phyloP scores from a whole-genome alignment of 2,888 invertebrate species.

The Leptopilina myrica region DNA sequence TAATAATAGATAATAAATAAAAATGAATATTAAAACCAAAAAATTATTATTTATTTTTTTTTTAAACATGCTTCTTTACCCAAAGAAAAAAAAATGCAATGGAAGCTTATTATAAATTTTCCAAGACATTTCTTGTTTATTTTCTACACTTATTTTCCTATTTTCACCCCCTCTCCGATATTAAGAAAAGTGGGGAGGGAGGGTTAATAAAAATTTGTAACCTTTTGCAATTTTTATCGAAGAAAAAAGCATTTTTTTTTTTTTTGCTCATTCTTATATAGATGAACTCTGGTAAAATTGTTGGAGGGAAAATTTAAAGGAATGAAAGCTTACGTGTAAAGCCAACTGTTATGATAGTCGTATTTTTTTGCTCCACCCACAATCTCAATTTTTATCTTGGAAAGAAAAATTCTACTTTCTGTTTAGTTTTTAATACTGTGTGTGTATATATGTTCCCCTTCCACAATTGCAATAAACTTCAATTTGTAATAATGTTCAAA shows the following conservation, averaged over 20 bases:
- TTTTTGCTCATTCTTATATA: not conserved
- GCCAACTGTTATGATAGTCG: not conserved
- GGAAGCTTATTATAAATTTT: too few species aligned
- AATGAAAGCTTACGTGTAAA: constrained; percentile 8
- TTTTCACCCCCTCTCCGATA: too few species aligned
- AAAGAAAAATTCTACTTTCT: not conserved
- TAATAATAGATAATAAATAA: too few species aligned
- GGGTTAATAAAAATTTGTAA: not conserved
- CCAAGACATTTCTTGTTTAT: too few species aligned
- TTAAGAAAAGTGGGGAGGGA: not conserved
- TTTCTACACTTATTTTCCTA: too few species aligned
- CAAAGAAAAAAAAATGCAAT: too few species aligned
- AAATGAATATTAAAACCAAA: too few species aligned
- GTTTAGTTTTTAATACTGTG: not conserved
- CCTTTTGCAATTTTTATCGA: constrained; percentile 17
- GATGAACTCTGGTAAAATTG: constrained; percentile 16
- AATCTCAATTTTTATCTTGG: constrained; percentile 11
- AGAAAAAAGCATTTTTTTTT: not conserved
- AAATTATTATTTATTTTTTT: too few species aligned
- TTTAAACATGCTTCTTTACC: too few species aligned
- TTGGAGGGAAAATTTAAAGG: not conserved
- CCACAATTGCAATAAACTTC: not conserved
- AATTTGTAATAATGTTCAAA: not conserved
- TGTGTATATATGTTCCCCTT: not conserved
- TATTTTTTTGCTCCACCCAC: constrained; percentile 2